Conservation (phyloP, 2,797 vertebrate species). For the Scolopax rusticola region DNA sequence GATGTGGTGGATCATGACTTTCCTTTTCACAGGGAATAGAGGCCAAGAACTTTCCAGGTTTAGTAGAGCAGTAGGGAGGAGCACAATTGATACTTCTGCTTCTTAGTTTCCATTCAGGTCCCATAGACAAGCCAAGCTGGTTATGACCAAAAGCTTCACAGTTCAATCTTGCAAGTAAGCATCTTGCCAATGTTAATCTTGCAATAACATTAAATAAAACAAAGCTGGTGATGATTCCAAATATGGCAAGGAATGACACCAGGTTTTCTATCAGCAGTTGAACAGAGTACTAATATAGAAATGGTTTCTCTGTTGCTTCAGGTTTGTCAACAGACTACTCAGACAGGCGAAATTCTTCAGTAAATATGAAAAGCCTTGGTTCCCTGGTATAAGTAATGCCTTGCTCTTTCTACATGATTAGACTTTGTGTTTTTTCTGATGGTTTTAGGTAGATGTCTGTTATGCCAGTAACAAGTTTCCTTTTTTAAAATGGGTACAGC, state of each 20-base stretch:
- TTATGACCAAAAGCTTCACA: neutral
- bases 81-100: neutral
- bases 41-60: neutral
- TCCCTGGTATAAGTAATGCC: neutral
- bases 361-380: neutral
- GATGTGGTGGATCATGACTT: neutral
- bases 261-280: neutral
- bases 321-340: slow-evolving; percentile 14
- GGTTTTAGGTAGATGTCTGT: neutral
- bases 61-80: neutral
- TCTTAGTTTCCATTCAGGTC: neutral
- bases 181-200: neutral
- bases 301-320: neutral
- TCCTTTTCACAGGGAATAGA: neutral
- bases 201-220: neutral
- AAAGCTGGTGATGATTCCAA: neutral
- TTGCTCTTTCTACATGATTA: slow-evolving; percentile 11
- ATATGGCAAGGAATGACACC: neutral
- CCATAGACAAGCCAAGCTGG: neutral
- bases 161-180: neutral
- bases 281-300: slow-evolving; percentile 1
- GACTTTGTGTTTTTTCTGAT: neutral
- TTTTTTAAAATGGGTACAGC: neutral
- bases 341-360: neutral
- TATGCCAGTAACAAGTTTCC: neutral